These are phyloP conservation scores for Seriola aureovittata DNA, from an alignment of 2,113 vertebrate species.

Conservation along the genomic window DNA sequence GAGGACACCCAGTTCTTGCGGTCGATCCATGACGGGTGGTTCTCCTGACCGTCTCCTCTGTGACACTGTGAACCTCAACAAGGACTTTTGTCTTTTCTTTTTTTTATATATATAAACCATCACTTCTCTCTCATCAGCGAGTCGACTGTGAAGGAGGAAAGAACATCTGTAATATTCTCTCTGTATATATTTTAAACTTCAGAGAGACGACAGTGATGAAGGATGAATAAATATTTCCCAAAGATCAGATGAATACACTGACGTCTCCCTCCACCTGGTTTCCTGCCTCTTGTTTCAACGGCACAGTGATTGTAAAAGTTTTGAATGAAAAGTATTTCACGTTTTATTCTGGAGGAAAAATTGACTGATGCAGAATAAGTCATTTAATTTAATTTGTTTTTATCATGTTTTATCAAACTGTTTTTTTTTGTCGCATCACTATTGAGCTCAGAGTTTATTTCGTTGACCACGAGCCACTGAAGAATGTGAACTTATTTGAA, in stretches of 20 bases:
- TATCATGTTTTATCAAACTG: neutral
- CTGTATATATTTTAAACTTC: neutral
- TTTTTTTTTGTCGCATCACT: neutral
- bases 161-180: neutral
- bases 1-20: neutral
- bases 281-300: neutral
- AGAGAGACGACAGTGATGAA: neutral
- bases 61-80: neutral
- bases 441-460: neutral
- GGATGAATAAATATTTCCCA: constrained; percentile 14
- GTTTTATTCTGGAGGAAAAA: neutral
- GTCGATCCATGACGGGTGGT: neutral
- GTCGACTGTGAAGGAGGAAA: constrained; percentile 13
- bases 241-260: neutral
- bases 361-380: neutral
- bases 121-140: neutral
- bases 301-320: neutral
- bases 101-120: neutral
- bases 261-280: neutral
- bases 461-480: neutral
- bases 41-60: constrained; percentile 19
- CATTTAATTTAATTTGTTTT: neutral
- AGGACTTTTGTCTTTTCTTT: neutral
- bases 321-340: neutral
- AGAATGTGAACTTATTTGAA: no score